Conservation (phyloP, 2,888 invertebrate species). For the Thalpophila matura region DNA sequence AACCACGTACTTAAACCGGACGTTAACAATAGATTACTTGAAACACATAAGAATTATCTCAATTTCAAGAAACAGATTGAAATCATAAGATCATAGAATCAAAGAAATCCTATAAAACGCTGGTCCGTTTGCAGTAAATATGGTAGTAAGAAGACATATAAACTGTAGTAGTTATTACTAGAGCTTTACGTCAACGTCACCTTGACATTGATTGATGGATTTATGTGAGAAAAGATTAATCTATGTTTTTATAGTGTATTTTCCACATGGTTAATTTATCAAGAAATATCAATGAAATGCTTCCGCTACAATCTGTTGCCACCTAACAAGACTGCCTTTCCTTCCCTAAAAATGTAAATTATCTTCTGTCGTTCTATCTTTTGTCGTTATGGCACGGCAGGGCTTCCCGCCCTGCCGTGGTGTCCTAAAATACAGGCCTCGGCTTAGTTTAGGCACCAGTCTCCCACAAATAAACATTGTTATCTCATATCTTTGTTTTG, state of each 20-base stretch:
- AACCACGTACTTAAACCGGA: background rate
- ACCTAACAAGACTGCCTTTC: background rate
- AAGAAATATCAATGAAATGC: slow-evolving; percentile 14
- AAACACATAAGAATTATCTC: slow-evolving; percentile 19
- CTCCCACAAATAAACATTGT: too few relatives aligned
- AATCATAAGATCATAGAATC: slow-evolving; percentile 10
- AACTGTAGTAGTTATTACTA: background rate
- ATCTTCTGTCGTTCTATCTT: too few relatives aligned
- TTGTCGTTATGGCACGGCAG: too few relatives aligned
- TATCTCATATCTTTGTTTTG: too few relatives aligned
- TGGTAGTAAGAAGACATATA: slow-evolving; percentile 3
- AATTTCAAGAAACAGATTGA: slow-evolving; percentile 18
- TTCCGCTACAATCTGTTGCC: background rate
- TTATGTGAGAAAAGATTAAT: slow-evolving; percentile 18
- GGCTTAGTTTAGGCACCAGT: too few relatives aligned
- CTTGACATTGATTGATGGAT: slow-evolving; percentile 35
- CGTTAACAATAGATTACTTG: slow-evolving; percentile 14
- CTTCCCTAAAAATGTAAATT: background rate
- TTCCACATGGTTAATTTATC: background rate
- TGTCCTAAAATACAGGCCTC: too few relatives aligned
- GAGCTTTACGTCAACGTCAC: slow-evolving; percentile 13
- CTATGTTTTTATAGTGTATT: slow-evolving; percentile 3
- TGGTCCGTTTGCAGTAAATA: slow-evolving; percentile 2
- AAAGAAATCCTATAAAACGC: slow-evolving; percentile 14
- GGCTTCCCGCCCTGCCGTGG: too few relatives aligned